Conservation (phyloP, 2,797 vertebrate genomes). For the Megalops cyprinoides region DNA sequence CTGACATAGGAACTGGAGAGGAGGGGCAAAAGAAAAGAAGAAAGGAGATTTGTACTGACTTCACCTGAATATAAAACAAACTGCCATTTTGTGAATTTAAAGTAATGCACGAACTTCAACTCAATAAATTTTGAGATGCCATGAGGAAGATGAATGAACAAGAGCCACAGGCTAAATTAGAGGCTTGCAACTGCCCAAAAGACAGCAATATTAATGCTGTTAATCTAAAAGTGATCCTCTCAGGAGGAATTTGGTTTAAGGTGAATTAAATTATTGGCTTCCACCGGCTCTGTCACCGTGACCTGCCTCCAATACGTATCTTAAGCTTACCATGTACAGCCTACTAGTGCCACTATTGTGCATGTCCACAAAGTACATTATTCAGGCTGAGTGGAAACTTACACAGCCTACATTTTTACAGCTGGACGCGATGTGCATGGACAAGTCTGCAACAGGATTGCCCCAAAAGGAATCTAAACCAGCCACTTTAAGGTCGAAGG, state of each 20-base stretch:
- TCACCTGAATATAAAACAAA: not conserved
- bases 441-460: no score
- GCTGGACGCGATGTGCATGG: no score
- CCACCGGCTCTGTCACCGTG: no score
- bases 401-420: no score
- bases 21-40: constrained; percentile 36
- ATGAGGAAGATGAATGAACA: no score
- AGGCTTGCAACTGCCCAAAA: not conserved
- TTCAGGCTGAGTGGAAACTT: not conserved
- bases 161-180: not conserved
- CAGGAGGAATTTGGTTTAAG: not conserved
- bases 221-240: not conserved
- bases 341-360: not conserved
- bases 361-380: not conserved
- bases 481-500: no score
- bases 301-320: not conserved
- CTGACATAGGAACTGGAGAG: constrained; percentile 86
- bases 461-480: no score
- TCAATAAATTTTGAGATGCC: no score
- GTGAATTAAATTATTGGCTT: not conserved
- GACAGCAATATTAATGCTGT: not conserved
- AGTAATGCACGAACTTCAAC: no score
- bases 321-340: not conserved
- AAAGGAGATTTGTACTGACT: not conserved
- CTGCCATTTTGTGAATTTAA: not conserved